Evolutionary conservation across 2,797 vertebrate genomes (phyloP), one percentile per base, ranked within the genome.

Genomic region (Helicolenus hilgendorfi): DNA sequence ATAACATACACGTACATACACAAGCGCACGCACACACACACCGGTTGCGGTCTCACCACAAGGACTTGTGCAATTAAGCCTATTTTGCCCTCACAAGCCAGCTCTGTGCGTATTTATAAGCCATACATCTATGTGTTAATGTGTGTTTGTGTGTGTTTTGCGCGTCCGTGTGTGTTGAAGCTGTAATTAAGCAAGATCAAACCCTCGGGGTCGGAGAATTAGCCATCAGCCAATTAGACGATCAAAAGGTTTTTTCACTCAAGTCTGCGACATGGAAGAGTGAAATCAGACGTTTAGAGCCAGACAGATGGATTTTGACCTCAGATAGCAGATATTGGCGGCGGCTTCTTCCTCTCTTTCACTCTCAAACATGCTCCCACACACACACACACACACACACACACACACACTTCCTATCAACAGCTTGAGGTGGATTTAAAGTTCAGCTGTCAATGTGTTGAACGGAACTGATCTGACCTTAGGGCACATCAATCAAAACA

Each of bases 181-280:
- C 93, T 98, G 89, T 98, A 98, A 98, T 98, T 98, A 98, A 97
- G 96, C 91, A 95, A 96, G 97, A 98, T 98, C 96, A 98, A 98
- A 98, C 97, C 88, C 81, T 41, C 92, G 89, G 84, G 89, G 80
- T 65, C 45, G 60, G 55, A 81, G 75, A 85, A 94, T 95, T 95
- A 94, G 91, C 86, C 79, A 35, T 89, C 77, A 88, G 67, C 81
- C n/a, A n/a, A n/a, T n/a, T n/a, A n/a, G 68, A 91, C 91, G 89
- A 94, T 96, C 89, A 92, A 89, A 95, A 73, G 81, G 36, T 81
- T 90, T 85, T 45, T 87, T 77, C 69, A 75, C 56, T 86, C 22
- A 81, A 84, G 87, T 85, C 77, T 71, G 81, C 74, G 79, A 87
- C 87, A 87, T 73, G 83, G 91, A 95, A 88, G 91, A 95, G 89